Conservation (phyloP, 2,888 invertebrate species). For the Microplitis deprimator region DNA sequence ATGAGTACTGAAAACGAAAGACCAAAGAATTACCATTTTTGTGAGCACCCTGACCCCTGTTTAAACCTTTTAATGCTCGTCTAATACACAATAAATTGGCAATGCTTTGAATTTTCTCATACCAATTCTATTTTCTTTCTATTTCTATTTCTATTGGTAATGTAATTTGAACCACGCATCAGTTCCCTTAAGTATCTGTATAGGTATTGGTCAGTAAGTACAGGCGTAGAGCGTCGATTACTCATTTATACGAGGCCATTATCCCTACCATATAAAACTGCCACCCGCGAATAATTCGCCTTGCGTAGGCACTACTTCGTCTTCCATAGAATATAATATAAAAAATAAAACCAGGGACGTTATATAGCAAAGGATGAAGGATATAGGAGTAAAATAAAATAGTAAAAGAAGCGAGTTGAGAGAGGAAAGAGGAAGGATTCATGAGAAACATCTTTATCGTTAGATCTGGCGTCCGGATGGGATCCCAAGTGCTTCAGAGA, state of each 20-base stretch:
- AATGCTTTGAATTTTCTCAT: not conserved
- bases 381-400: not conserved
- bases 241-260: conserved; percentile 53
- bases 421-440: conserved; percentile 40
- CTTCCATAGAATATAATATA: not conserved
- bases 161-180: not conserved
- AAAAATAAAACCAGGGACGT: not conserved
- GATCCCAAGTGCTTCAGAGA: conserved; percentile 33
- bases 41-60: not conserved
- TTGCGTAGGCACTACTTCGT: conserved; percentile 1
- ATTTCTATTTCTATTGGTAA: not conserved
- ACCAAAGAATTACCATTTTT: not conserved
- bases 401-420: not conserved
- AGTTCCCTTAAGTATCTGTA: not conserved
- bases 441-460: conserved; percentile 51
- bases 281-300: conserved; percentile 44
- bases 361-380: conserved; percentile 23
- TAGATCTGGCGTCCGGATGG: conserved; percentile 38
- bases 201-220: conserved; percentile 23
- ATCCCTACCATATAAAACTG: conserved; percentile 36
- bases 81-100: not conserved
- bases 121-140: not conserved
- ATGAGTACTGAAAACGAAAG: conserved; percentile 4
- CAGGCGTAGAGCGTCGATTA: conserved; percentile 47
- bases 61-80: not conserved